Percentiles rank a stretch among this genome's conserved stretches.
These are phyloP conservation scores for Cynopterus brachyotis DNA, from an alignment of 2,113 vertebrate species.

Conservation along the genomic window DNA sequence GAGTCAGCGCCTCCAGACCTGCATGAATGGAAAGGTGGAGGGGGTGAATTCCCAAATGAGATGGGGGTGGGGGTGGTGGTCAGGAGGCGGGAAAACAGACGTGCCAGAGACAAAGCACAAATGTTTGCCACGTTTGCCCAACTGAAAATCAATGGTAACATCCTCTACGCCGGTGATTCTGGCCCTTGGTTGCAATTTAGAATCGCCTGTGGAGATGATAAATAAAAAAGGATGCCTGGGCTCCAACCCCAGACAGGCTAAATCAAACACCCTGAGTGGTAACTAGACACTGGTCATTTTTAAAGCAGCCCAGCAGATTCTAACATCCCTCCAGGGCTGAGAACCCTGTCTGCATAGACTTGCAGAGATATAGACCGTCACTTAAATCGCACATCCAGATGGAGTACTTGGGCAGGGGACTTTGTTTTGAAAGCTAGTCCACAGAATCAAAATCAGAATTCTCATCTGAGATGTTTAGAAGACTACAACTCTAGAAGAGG, in stretches of 20 bases:
- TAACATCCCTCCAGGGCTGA: background rate
- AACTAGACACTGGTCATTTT: background rate
- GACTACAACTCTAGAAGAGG: background rate
- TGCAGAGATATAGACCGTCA: background rate
- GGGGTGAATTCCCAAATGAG: background rate
- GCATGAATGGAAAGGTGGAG: background rate
- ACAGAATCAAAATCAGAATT: background rate
- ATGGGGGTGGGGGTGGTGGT: too few species aligned
- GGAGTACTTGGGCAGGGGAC: background rate
- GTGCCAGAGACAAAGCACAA: background rate
- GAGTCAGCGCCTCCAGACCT: background rate
- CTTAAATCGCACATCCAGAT: background rate
- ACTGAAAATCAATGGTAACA: background rate
- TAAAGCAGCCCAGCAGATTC: background rate
- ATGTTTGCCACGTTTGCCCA: background rate
- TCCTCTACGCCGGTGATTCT: background rate
- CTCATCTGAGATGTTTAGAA: background rate
- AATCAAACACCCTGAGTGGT: background rate
- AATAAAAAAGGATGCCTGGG: background rate
- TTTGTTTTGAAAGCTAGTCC: background rate
- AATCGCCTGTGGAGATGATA: background rate
- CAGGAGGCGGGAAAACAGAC: background rate
- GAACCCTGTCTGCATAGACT: background rate
- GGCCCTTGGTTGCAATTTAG: background rate
- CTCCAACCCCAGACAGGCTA: background rate